Evolutionary conservation across 2,113 vertebrate genomes (phyloP), one percentile per base, ranked within the genome.

Genomic region (Ophiodon elongatus): DNA sequence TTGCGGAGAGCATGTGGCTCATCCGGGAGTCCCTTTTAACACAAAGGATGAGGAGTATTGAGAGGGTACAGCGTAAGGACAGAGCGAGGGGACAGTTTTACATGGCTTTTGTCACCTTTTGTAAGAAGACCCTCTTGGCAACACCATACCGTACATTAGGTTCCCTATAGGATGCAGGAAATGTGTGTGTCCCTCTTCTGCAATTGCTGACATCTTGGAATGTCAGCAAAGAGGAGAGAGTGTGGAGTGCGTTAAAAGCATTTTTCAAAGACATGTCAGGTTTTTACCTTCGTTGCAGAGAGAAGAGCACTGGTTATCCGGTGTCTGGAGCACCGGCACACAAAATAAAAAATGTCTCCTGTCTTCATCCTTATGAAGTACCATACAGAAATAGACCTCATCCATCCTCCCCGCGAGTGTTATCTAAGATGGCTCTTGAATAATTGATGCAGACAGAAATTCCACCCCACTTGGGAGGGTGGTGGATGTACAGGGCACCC

Each of bases 311-410:
- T 77, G 82, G 87, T 92, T 83, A 82, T 90, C 78, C 79, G 31
- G 63, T 85, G 78, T 89, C 88, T 88, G 73, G 89, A 92, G 90
- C 83, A 74, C 79, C 82, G 68, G 88, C 83, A 35, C 80, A 90
- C 79, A 60, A 88, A 91, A 87, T 93, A 93, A 94, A 93, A 93
- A 92, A 94, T 92, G 89, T 86, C 82, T 91, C 87, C 91, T 94
- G 85, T 92, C 93, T 92, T 91, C 89, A 80, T 91, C 85, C 78
- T 94, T 92, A 94, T 94, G 91, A 94, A 93, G 92, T 93, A 92
- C 93, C 69, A 86, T 93, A 93, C 93, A 93, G 91, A 93, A 94
- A 93, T 94, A 94, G 93, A 93, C 90, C 92, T 93, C 92, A 92
- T 93, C 89, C 90, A 91, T 94, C 92, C 88, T 90, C 76, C 85